Evolutionary conservation across 2,113 vertebrate genomes (phyloP), one percentile per base, ranked within the genome.

Genomic region (Caretta caretta): DNA sequence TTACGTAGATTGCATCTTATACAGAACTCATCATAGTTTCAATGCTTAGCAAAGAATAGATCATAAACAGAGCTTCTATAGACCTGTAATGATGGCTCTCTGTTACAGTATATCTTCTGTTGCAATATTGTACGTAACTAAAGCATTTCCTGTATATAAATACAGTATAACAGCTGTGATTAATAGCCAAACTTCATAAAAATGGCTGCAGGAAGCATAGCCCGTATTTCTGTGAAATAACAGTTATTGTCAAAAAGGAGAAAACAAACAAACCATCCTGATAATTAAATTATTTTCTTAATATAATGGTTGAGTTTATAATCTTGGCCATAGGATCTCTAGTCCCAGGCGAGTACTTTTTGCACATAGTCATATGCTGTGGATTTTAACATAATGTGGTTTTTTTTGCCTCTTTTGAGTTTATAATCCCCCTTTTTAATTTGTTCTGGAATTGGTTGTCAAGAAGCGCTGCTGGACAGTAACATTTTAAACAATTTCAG

Each of bases 61-160:
- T 97, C 97, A 96, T 97, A 96, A 95, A 95, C 91, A 84, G 69
- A 88, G 69, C 93, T 96, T 96, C 94, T 94, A 59, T 62, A 87
- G 96, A 83, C 79, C 54, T 95, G 86, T 83, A 92, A 91, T 75
- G 86, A 46, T 93, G 8, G 35, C 38, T 24, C 13, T 3, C 50
- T 72, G 65, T 72, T 62, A 38, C 42, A 42, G 38, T 72, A 19
- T 57, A 48, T 19, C 35, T 27, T 38, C 57, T 83, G 31, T 65
- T 96, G 49, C 80, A 83, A 81, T 42, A 17, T 54, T 95, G 8
- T 65, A 29, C 69, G 20, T 91, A 90, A 80, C 82, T 90, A 87
- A 97, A 96, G 82, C 54, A 72, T 95, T 97, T 97, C 92, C 95
- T 94, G 75, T 49, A 92, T 80, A 46, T 76, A 90, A 46, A 53